phyloP scores from a whole-genome alignment of 2,888 invertebrate genomes.

The Coenonympha glycerion region DNA sequence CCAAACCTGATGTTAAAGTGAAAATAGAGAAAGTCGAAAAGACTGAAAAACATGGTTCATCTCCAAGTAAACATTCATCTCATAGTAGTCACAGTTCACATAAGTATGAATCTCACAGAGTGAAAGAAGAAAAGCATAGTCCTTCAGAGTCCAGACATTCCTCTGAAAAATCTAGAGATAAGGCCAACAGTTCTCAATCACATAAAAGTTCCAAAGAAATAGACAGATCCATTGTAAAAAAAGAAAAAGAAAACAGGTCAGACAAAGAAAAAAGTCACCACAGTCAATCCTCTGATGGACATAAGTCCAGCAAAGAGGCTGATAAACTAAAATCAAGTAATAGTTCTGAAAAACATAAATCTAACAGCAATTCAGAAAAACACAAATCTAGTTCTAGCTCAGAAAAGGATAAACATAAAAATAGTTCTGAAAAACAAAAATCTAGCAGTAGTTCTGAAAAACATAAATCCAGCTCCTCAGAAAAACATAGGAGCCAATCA shows the following conservation, averaged over 20 bases:
- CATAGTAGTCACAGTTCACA: conserved; percentile 38
- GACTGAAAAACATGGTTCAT: conserved; percentile 35
- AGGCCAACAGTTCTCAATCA: conserved; percentile 44
- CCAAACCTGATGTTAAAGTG: conserved; percentile 30
- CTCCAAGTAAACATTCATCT: conserved; percentile 41
- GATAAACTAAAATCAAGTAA: conserved; percentile 33
- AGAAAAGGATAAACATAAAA: conserved; percentile 46
- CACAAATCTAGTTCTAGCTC: conserved; percentile 42
- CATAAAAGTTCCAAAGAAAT: conserved; percentile 34
- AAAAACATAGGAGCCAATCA: conserved; percentile 39
- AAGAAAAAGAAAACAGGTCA: conserved; percentile 25
- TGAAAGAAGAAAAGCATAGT: conserved; percentile 36
- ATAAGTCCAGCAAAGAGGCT: conserved; percentile 18
- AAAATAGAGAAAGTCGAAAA: conserved; percentile 46
- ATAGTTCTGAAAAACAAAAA: conserved; percentile 41
- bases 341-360: conserved; percentile 28
- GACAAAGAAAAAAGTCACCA: conserved; percentile 23
- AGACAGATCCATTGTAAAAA: conserved; percentile 19
- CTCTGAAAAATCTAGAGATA: conserved; percentile 46
- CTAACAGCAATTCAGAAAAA: conserved; percentile 43
- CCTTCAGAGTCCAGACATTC: conserved; percentile 39
- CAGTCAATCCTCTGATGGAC: conserved; percentile 20
- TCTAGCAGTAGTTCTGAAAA: conserved; percentile 42
- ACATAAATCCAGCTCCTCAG: conserved; percentile 39
- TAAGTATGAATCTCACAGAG: conserved; percentile 38